Percentiles rank a stretch among this genome's conserved stretches.
These are phyloP conservation scores for Tenebrio molitor DNA, from an alignment of 1,140 invertebrate species.

Conservation along the genomic window DNA sequence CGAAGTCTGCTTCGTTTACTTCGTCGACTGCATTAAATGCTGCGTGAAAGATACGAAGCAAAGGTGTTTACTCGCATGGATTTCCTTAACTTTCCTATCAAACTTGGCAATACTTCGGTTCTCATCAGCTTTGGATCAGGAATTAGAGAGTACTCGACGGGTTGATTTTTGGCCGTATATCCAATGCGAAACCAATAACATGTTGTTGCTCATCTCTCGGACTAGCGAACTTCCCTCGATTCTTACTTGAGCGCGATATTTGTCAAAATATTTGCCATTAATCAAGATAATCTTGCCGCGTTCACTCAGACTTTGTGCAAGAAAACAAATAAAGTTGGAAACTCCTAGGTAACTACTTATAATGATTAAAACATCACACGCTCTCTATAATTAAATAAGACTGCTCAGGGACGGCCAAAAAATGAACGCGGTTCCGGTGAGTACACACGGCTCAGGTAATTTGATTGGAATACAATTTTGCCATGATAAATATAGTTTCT, in stretches of 20 bases:
- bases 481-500: no score
- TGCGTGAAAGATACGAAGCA: conserved; percentile 61
- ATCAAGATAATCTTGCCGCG: conserved; percentile 61
- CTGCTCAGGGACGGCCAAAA: no score
- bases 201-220: conserved; percentile 10
- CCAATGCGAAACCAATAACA: conserved; percentile 27
- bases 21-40: conserved; percentile 56
- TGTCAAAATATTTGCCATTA: conserved; percentile 62
- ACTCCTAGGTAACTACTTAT: conserved; percentile 60
- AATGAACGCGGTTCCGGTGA: no score
- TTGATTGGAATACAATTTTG: no score
- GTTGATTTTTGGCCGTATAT: conserved; percentile 19
- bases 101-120: conserved; percentile 57
- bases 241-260: conserved; percentile 29
- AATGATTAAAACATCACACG: conserved; percentile 63
- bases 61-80: conserved; percentile 61
- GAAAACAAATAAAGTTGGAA: conserved; percentile 61
- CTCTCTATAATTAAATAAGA: conserved; percentile 58
- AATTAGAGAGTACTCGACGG: conserved; percentile 22
- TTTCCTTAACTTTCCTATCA: conserved; percentile 59
- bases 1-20: conserved; percentile 60
- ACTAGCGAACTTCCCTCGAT: conserved; percentile 14
- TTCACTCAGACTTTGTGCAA: conserved; percentile 52
- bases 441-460: no score
- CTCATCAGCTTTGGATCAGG: conserved; percentile 45